Evolutionary conservation across 2,888 invertebrate species (phyloP), one percentile per base, ranked within the genome.

Genomic region (Pasiphila rectangulata): DNA sequence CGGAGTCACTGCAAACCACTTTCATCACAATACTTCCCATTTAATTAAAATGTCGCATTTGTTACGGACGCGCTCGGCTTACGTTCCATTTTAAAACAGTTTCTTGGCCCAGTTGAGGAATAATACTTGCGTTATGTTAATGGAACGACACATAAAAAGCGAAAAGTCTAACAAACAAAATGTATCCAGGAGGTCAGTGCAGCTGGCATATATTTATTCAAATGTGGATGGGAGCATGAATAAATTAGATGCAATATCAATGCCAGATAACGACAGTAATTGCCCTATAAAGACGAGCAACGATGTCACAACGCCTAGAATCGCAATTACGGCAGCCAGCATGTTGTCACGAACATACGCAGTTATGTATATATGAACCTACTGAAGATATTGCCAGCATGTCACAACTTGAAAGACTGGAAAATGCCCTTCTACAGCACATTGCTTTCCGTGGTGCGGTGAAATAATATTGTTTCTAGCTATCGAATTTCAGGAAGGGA

Each of bases 201-300:
- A 79, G 73, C 72, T 72, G 71, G 64, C 61, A 66, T 75, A 64
- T 78, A 70, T 78, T 76, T 83, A 82, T 83, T 79, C 66, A 75
- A 77, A 80, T 78, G 72, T 74, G 65, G 61, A 78, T 75, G 66
- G 62, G 64, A 63, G 63, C 64, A 78, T 76, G 78, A 82, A 85
- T 83, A 83, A 83, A 85, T 83, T 71, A 83, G 75, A 83, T 85
- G 84, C 83, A 84, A 81, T 83, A 86, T 83, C 84, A 85, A 86
- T 83, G 85, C 82, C 83, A 86, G 85, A 85, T 86, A 85, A 84
- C 77, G 77, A 67, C 81, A 72, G 79, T 83, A 83, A 86, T 85
- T 85, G 83, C 82, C 77, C 83, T 84, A 86, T 86, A 85, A 86
- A 86, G 81, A 77, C 78, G 78, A 71, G 75, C 67, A 83, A 83